A percentile compares a stretch with the other conserved stretches of the same genome.
phyloP scores from a whole-genome alignment of 1,140 invertebrate genomes.

The Penaeus vannamei region DNA sequence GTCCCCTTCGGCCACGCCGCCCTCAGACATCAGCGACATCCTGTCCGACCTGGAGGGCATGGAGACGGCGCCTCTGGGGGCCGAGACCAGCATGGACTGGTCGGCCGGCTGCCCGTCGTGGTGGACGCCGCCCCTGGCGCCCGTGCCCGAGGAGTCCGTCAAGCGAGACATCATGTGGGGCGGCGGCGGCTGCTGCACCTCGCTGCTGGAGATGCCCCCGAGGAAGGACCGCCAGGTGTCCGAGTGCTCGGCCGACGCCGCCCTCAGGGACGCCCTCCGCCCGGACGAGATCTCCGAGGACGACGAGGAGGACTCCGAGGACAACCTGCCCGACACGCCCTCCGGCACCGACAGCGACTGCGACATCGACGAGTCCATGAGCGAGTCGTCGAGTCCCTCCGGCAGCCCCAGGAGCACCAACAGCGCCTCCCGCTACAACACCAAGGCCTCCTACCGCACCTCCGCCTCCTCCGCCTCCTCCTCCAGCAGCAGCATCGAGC shows the following conservation, averaged over 20 bases:
- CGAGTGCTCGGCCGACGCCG: slow-evolving; percentile 46
- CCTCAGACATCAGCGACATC: slow-evolving; percentile 54
- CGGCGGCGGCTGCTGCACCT: slow-evolving; percentile 10
- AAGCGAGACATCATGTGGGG: slow-evolving; percentile 61
- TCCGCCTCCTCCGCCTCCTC: background rate
- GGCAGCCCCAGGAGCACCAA: slow-evolving; percentile 35
- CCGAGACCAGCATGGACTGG: background rate
- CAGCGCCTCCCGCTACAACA: slow-evolving; percentile 20
- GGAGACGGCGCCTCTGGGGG: slow-evolving; percentile 7
- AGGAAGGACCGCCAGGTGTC: slow-evolving; percentile 47
- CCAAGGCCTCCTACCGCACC: background rate
- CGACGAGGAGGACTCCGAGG: slow-evolving; percentile 41
- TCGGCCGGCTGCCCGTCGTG: slow-evolving; percentile 19
- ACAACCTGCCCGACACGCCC: slow-evolving; percentile 56
- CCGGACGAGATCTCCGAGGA: slow-evolving; percentile 49
- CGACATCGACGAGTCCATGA: slow-evolving; percentile 47
- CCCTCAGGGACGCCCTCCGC: slow-evolving; percentile 30
- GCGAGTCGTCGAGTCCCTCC: background rate
- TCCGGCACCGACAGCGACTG: slow-evolving; percentile 61
- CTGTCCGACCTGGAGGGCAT: slow-evolving; percentile 54
- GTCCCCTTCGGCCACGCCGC: slow-evolving; percentile 52
- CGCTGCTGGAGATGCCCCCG: background rate
- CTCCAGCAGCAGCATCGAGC: background rate
- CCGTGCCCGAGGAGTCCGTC: slow-evolving; percentile 32
- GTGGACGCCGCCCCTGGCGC: background rate